Evolutionary conservation across 2,113 vertebrate genomes (phyloP).

Genomic region (Typhlomys cinereus): DNA sequence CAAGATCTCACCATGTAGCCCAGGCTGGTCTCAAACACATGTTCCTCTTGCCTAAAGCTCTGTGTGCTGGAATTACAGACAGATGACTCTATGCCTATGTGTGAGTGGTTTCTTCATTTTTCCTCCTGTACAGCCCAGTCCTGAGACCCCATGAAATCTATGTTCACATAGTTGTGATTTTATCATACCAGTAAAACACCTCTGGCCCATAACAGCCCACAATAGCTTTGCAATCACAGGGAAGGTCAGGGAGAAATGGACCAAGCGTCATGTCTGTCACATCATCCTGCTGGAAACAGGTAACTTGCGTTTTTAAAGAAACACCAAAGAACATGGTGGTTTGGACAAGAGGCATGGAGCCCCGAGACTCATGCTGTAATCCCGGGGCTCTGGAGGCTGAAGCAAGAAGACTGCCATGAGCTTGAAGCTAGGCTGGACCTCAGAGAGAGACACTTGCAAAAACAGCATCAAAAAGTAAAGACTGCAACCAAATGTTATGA

Average conservation of each 20-base stretch:
- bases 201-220: background rate
- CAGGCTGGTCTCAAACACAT: background rate
- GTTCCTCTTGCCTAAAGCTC: background rate
- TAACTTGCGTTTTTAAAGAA: background rate
- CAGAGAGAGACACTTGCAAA: background rate
- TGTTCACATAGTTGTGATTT: background rate
- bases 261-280: background rate
- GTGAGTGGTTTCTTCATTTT: background rate
- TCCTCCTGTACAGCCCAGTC: background rate
- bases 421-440: background rate
- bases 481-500: too few species aligned
- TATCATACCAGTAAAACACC: background rate
- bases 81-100: background rate
- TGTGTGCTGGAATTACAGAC: background rate
- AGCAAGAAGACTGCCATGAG: too few species aligned
- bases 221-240: background rate
- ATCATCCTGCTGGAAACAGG: background rate
- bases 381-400: too few species aligned
- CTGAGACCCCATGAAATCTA: background rate
- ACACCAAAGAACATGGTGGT: background rate
- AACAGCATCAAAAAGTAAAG: background rate
- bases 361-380: too few species aligned
- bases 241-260: background rate
- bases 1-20: background rate
- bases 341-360: background rate